These are phyloP conservation scores for Oxyruncus cristatus DNA, from an alignment of 2,113 vertebrate genomes.

Conservation along the genomic window DNA sequence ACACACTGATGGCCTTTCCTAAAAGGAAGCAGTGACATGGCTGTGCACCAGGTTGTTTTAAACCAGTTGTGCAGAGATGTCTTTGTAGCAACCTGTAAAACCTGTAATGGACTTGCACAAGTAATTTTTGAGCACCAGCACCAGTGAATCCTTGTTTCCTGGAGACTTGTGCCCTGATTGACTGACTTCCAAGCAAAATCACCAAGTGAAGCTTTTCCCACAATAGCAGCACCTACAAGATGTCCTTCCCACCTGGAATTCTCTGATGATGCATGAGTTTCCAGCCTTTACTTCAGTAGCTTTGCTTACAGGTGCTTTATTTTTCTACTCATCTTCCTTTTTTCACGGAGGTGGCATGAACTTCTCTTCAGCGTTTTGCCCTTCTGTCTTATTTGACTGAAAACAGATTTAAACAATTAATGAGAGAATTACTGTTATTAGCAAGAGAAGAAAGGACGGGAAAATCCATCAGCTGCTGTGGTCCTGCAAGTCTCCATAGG, in stretches of 20 bases:
- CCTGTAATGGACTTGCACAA: background rate
- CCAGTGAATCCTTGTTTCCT: background rate
- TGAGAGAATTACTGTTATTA: too few relatives aligned
- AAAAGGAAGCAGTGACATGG: background rate
- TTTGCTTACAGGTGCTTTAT: background rate
- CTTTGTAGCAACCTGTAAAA: background rate
- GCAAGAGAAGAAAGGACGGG: background rate
- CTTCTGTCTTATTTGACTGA: background rate
- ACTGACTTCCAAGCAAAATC: background rate
- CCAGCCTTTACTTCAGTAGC: background rate
- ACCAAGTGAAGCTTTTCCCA: background rate
- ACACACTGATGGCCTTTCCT: background rate
- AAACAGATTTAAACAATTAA: constrained; percentile 16
- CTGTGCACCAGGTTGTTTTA: background rate
- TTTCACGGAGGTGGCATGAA: background rate
- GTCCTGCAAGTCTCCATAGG: background rate
- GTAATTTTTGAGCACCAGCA: background rate
- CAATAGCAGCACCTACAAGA: background rate
- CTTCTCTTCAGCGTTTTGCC: background rate
- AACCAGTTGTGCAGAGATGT: background rate
- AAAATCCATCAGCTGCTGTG: background rate
- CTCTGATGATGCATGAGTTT: background rate
- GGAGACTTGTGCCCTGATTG: background rate
- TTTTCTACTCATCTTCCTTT: background rate
- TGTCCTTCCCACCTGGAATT: background rate